These are phyloP conservation scores for Prorops nasuta DNA, from an alignment of 1,140 invertebrate genomes.

Conservation along the genomic window DNA sequence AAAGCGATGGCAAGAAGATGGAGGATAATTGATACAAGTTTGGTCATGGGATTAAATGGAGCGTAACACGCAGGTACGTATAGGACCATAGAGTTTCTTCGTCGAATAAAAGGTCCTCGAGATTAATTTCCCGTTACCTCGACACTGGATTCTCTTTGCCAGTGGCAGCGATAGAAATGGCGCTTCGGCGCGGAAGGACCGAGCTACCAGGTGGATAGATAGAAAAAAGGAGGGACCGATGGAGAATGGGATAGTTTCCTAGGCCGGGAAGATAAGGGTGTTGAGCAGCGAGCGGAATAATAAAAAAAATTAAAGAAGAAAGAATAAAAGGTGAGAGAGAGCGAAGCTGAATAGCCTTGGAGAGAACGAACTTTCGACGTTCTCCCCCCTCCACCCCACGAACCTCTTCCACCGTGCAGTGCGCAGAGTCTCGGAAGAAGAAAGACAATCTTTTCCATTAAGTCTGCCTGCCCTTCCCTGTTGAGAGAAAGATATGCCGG, in stretches of 20 bases:
- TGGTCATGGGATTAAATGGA: conserved; percentile 33
- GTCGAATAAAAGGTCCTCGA: conserved; percentile 25
- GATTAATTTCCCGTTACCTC: conserved; percentile 31
- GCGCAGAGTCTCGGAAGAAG: too few relatives aligned
- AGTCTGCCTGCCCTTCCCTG: conserved; percentile 23
- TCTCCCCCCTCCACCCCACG: too few relatives aligned
- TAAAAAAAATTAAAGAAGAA: not conserved
- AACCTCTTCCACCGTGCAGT: too few relatives aligned
- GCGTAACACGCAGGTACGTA: conserved; percentile 16
- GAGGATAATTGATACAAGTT: conserved; percentile 33
- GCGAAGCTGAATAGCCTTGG: not conserved
- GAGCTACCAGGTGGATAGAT: not conserved
- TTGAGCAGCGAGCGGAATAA: not conserved
- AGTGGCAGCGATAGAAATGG: too few relatives aligned
- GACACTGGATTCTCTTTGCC: not conserved
- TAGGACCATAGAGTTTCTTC: conserved; percentile 4
- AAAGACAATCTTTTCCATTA: conserved; percentile 38
- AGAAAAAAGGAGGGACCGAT: not conserved
- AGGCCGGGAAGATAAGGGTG: not conserved
- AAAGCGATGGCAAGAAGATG: conserved; percentile 6
- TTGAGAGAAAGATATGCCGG: conserved; percentile 27
- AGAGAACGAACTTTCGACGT: conserved; percentile 6
- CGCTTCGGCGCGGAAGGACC: too few relatives aligned
- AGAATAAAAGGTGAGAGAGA: not conserved
- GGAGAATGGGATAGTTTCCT: not conserved